Evolutionary conservation across 2,113 vertebrate species (phyloP).

Genomic region (Sebastes schlegelii): DNA sequence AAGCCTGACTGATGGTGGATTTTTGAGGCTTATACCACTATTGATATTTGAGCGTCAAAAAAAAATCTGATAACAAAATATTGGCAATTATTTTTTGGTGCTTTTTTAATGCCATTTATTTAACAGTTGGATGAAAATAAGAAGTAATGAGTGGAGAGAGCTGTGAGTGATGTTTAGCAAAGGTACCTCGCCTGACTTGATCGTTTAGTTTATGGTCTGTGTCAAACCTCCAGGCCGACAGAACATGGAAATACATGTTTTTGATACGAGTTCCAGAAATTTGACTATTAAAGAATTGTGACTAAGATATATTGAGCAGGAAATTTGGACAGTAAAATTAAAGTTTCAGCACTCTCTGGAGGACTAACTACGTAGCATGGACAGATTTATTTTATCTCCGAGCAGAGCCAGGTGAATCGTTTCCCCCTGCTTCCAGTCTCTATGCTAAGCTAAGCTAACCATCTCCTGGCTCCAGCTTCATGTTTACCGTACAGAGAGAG

Average conservation of each 20-base stretch:
- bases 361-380: neutral
- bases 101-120: neutral
- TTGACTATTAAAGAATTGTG: neutral
- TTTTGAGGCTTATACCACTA: neutral
- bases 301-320: neutral
- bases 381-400: neutral
- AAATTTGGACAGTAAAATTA: neutral
- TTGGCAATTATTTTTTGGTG: neutral
- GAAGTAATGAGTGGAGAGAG: neutral
- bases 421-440: neutral
- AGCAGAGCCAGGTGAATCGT: neutral
- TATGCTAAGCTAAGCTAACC: conserved; percentile 19
- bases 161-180: neutral
- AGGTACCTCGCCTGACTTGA: neutral
- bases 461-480: neutral
- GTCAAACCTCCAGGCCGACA: neutral
- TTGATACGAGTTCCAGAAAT: neutral
- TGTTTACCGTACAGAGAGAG: neutral
- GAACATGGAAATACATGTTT: neutral
- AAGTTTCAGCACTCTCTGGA: neutral
- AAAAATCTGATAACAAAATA: neutral
- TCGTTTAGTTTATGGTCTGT: too few species aligned
- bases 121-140: neutral
- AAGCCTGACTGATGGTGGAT: too few species aligned
- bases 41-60: neutral